Evolutionary conservation across 2,888 invertebrate species (phyloP), one percentile per base, ranked within the genome.

Genomic region (Sepioteuthis lessoniana): DNA sequence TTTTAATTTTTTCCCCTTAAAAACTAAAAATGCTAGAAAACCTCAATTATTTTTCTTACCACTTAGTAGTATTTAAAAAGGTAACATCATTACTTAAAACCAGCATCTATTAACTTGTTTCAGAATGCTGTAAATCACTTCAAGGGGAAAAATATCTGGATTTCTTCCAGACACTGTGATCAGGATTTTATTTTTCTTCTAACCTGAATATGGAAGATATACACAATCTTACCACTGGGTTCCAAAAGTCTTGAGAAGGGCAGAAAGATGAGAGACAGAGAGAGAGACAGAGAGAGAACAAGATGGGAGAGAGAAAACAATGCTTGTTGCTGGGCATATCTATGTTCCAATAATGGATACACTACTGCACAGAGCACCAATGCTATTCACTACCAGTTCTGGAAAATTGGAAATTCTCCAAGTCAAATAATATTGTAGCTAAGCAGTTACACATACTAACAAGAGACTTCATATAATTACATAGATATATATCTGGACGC

Each of bases 151-250:
- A 76, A 76, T 76, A 76, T 76, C 76, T 35, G 76, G 76, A 35
- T 76, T 19, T 76, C 76, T 76, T 35, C 76, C 76, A 76, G 76
- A 76, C 76, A 35, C n/a, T 16, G n/a, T 76, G n/a, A 76, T n/a
- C 76, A 76, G 76, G 76, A 76, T 76, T 76, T 76, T 76, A 76
- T 76, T 76, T 76, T 76, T n/a, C 76, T 76, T 76, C 76, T 35
- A 76, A 76, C 76, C 76, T 16, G n/a, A 76, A 76, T 76, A 8
- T 76, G 76, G 16, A 76, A 76, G n/a, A 76, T 76, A n/a, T 76
- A n/a, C 35, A 76, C 35, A 13, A 76, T 76, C 76, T 76, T 76
- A 76, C 76, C 35, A n/a, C 10, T 76, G 10, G 76, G 76, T 19
- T 76, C 10, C n/a, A n/a, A 76, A 35, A 76, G 10, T n/a, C n/a